phyloP scores from a whole-genome alignment of 2,888 invertebrate species.

The Microplitis deprimator region DNA sequence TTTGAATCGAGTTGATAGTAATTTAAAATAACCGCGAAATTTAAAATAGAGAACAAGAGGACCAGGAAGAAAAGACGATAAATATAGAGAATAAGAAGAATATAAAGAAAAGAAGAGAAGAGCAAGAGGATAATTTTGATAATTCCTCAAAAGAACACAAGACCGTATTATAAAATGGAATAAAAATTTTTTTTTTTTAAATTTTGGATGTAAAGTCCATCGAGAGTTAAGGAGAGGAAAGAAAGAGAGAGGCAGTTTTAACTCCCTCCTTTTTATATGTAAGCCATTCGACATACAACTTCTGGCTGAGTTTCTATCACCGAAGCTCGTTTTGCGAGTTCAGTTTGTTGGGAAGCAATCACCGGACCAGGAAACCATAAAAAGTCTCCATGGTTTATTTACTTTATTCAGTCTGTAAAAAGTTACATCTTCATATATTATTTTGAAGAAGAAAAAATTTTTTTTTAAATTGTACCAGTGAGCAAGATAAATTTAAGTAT shows the following conservation, averaged over 20 bases:
- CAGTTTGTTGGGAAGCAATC: conserved; percentile 40
- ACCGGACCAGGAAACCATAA: conserved; percentile 24
- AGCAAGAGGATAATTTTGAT: neutral
- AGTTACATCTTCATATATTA: neutral
- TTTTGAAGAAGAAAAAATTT: neutral
- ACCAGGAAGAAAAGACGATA: neutral
- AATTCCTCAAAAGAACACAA: neutral
- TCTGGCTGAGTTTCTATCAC: conserved; percentile 35
- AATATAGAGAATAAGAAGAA: no score
- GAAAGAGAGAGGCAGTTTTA: conserved; percentile 10
- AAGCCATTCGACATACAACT: conserved; percentile 13
- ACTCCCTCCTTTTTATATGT: conserved; percentile 13
- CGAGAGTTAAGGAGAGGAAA: conserved; percentile 2
- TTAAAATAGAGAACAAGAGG: neutral
- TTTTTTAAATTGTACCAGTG: neutral
- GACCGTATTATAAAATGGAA: neutral
- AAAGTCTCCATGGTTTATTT: neutral
- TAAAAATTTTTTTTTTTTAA: neutral
- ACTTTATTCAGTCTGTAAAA: neutral
- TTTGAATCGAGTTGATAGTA: neutral
- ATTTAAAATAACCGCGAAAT: neutral
- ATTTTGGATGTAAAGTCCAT: neutral
- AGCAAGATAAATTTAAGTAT: neutral
- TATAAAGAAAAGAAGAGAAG: neutral
- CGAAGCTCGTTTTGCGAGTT: conserved; percentile 48